Percentiles rank a stretch among this genome's conserved stretches.
Conservation (phyloP, 2,113 vertebrate genomes). For the Mormyrus lacerda region DNA sequence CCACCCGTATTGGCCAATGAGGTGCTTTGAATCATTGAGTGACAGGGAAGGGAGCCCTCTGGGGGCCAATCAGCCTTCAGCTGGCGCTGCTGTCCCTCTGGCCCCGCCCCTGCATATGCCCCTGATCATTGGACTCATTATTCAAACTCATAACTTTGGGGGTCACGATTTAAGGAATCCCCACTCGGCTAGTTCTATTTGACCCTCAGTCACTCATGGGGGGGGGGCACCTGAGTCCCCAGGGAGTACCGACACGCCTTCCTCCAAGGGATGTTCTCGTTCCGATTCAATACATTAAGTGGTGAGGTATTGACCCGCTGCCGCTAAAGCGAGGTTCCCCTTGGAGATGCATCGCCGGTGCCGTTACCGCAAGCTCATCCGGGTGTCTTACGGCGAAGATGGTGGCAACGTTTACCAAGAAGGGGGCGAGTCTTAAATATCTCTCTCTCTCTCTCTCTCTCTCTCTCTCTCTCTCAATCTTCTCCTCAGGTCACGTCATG, state of each 20-base stretch:
- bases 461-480: not conserved
- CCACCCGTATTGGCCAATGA: not conserved
- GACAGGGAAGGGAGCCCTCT: not conserved
- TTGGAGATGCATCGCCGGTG: not conserved
- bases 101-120: not conserved
- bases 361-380: not conserved
- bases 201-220: not conserved
- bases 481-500: slow-evolving; percentile 77
- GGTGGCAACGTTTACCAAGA: too few species aligned
- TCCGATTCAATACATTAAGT: not conserved
- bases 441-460: not conserved
- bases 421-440: not conserved
- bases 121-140: not conserved
- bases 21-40: not conserved
- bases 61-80: not conserved
- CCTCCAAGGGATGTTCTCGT: not conserved
- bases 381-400: not conserved
- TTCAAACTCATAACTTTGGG: not conserved
- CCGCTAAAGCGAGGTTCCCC: not conserved
- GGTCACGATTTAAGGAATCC: not conserved
- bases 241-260: not conserved
- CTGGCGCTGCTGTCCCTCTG: not conserved
- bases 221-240: not conserved
- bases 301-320: not conserved
- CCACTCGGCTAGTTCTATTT: not conserved